Percentiles rank a stretch among this genome's conserved stretches.
Conservation (phyloP, 2,113 vertebrate genomes). For the Ariopsis seemanni region DNA sequence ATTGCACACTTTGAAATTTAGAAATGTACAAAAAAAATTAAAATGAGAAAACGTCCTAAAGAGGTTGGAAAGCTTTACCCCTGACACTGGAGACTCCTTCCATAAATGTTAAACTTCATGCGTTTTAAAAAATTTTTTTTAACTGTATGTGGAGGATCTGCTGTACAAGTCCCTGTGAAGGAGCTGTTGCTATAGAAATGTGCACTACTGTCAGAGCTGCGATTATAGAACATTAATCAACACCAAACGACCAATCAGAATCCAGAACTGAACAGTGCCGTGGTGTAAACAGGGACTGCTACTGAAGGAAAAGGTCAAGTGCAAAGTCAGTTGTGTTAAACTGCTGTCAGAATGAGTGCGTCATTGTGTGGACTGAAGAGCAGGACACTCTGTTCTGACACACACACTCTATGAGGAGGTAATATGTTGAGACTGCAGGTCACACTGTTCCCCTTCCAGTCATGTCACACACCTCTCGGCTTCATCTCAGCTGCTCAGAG, state of each 20-base stretch:
- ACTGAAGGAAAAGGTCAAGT: not conserved
- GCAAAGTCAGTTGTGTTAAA: not conserved
- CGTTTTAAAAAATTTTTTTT: not conserved
- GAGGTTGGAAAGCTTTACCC: not conserved
- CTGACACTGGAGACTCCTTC: not conserved
- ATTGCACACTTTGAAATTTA: not conserved
- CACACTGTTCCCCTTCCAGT: conserved; percentile 37
- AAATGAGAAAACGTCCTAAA: not conserved
- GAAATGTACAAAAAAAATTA: not conserved
- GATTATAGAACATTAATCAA: not conserved
- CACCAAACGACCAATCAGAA: too few relatives aligned
- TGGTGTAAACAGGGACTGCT: not conserved
- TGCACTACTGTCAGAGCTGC: not conserved
- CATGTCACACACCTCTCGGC: conserved; percentile 46
- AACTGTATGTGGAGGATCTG: not conserved
- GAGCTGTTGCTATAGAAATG: not conserved
- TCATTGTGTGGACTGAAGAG: conserved; percentile 8
- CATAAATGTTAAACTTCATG: too few relatives aligned
- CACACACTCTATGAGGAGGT: not conserved
- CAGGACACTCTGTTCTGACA: not conserved
- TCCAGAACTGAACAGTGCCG: not conserved
- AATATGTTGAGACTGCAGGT: conserved; percentile 21
- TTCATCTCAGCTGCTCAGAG: conserved; percentile 54
- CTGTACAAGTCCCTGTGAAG: not conserved
- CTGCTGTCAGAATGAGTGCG: not conserved